Base-by-base conservation (phyloP, 1,140 invertebrate genomes). In the Saxidomus purpurata region DNA sequence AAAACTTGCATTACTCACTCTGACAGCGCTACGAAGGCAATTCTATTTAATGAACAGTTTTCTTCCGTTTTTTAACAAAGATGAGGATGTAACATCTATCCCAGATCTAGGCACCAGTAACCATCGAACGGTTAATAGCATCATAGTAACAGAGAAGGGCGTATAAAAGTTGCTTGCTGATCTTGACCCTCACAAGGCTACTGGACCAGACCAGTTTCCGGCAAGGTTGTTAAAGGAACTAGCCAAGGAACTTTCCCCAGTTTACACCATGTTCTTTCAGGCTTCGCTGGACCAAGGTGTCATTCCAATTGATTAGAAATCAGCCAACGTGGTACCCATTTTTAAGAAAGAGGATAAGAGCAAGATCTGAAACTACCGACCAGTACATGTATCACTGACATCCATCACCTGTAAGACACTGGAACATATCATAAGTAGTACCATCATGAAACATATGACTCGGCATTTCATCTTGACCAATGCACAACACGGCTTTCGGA, bases 11-110 rank as follows among this genome's bases (percentile, higher is more conserved):
- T 81, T 1, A 76, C 43, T 49, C 71, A 76, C 31, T 25, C 40
- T 2, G 43, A 76, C 40, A 71, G 38, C 22, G 38, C 13, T 8
- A 38, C 38, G 11, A 76, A 76, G 22, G 38, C 43, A 2, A 76
- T 28, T 28, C 11, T 76, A 15, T 40, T 76, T 19, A 76, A 76
- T 76, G 71, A 49, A 22, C 77, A 81, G 77, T 81, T 81, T n/a
- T 59, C 55, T 22, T 81, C 77, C 1, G 77, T 81, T 28, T n/a
- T 71, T 71, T 15, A 71, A 36, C 67, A 71, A 71, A 15, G 36
- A 36, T 71, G 67, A 71, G 38, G 67, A 71, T 19, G n/a, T 40
- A 1, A 9, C 8, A 11, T 38, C 31, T 38, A 71, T 71, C 4
- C 67, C 67, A 31, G 31, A 71, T 40, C 11, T 22, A 22, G 82